Evolutionary conservation across 2,113 vertebrate genomes (phyloP).

Genomic region (Rallus limicola): DNA sequence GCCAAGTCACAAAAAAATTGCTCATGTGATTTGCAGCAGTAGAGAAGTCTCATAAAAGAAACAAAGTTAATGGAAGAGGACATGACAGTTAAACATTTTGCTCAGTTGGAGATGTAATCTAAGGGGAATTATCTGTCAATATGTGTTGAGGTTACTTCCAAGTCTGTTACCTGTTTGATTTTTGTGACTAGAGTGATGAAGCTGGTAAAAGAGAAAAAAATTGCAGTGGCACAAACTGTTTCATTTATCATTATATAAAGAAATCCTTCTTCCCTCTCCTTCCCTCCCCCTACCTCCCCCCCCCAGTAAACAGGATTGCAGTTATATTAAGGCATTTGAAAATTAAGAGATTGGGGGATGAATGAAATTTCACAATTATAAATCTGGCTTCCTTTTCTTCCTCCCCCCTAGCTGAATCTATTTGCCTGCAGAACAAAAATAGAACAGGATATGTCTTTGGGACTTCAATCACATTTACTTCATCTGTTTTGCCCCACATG

Average conservation of each 20-base stretch:
- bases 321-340: background rate
- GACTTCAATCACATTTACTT: background rate
- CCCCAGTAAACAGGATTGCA: background rate
- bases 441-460: background rate
- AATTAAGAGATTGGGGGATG: background rate
- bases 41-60: background rate
- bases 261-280: background rate
- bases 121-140: background rate
- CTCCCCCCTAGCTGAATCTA: rapidly evolving
- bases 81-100: background rate
- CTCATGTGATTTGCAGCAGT: background rate
- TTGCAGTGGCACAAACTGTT: background rate
- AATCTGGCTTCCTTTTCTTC: background rate
- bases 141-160: background rate
- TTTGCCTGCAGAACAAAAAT: background rate
- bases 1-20: background rate
- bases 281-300: background rate
- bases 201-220: background rate
- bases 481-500: background rate
- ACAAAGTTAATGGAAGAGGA: background rate
- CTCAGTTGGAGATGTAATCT: background rate
- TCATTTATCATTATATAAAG: background rate
- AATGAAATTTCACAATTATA: background rate
- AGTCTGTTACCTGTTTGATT: conserved; percentile 12
- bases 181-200: background rate